phyloP scores from a whole-genome alignment of 2,113 vertebrate species.

The Barbus barbus region DNA sequence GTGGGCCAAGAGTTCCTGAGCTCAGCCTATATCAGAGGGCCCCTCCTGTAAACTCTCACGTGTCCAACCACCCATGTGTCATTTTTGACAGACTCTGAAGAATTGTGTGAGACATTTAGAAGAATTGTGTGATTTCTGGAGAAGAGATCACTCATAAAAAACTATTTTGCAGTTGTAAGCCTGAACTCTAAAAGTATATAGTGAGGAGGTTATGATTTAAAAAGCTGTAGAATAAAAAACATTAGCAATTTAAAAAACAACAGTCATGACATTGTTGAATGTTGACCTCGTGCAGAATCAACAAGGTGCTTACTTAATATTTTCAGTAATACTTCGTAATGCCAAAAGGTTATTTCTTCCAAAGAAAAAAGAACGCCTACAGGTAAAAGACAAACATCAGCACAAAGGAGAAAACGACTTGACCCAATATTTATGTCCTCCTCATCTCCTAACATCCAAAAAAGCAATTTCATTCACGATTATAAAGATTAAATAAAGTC shows the following conservation, averaged over 20 bases:
- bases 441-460: neutral
- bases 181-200: neutral
- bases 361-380: neutral
- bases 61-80: slow-evolving; percentile 38
- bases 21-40: slow-evolving; percentile 60
- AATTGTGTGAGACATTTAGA: slow-evolving; percentile 65
- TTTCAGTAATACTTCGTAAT: neutral
- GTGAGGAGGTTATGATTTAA: neutral
- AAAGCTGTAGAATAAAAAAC: neutral
- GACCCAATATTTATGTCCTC: neutral
- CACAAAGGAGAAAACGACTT: neutral
- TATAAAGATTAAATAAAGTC: neutral
- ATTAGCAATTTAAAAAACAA: neutral
- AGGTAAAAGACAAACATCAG: neutral
- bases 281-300: neutral
- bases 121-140: slow-evolving; percentile 66
- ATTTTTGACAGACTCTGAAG: slow-evolving; percentile 69
- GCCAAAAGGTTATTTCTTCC: neutral
- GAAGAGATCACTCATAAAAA: slow-evolving; percentile 27
- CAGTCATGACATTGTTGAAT: neutral
- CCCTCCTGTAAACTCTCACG: slow-evolving; percentile 49
- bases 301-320: neutral
- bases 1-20: slow-evolving; percentile 36
- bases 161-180: neutral
- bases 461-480: neutral